Percentiles rank a stretch among this genome's conserved stretches.
Conservation (phyloP, 2,113 vertebrate genomes). For the Bubalus kerabau region DNA sequence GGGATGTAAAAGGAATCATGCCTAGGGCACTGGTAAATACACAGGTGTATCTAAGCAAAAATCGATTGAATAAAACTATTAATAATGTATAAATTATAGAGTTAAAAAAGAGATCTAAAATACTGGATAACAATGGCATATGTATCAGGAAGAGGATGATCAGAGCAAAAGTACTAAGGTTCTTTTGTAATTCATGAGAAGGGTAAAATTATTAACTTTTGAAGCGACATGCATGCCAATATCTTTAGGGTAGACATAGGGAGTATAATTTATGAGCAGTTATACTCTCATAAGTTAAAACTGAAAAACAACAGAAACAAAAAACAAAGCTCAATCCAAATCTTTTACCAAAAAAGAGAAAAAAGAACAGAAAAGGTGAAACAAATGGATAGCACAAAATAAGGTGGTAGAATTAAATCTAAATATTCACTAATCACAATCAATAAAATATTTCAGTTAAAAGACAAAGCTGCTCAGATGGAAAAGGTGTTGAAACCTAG, state of each 20-base stretch:
- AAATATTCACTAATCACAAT: conserved; percentile 3
- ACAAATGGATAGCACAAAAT: neutral
- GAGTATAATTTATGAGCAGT: neutral
- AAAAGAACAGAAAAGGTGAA: neutral
- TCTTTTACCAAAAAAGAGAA: neutral
- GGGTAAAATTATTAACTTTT: neutral
- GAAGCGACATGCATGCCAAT: neutral
- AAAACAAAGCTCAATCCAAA: neutral
- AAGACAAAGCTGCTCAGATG: neutral
- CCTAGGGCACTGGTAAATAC: neutral
- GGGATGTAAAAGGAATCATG: conserved; percentile 2
- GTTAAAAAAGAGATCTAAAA: conserved; percentile 19
- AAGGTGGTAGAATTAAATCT: neutral
- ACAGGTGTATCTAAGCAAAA: neutral
- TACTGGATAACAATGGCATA: no score
- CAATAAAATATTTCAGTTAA: neutral
- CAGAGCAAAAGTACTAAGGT: neutral
- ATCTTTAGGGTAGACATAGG: neutral
- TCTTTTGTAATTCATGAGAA: neutral
- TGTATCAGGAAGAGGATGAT: neutral
- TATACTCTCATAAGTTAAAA: neutral
- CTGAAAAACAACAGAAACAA: neutral
- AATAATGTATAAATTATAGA: neutral
- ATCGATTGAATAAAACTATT: neutral
- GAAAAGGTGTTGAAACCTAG: neutral